phyloP scores from a whole-genome alignment of 2,797 vertebrate genomes.

The Trachops cirrhosus region DNA sequence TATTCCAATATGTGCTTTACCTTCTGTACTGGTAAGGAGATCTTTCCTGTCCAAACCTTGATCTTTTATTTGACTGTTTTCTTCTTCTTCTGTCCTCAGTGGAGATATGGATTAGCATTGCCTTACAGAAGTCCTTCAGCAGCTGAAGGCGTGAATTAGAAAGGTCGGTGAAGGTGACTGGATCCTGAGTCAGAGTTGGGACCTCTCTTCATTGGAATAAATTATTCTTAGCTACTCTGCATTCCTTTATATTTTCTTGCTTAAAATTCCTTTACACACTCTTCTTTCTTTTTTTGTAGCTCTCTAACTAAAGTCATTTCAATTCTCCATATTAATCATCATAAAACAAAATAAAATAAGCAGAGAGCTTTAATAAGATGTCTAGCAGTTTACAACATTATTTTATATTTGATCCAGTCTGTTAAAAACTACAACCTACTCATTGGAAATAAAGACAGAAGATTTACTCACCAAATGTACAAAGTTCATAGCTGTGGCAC shows the following conservation, averaged over 20 bases:
- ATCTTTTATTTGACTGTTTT: background rate
- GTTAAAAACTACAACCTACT: background rate
- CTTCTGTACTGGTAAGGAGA: background rate
- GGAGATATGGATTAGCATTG: background rate
- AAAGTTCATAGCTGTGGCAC: background rate
- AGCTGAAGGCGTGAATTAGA: background rate
- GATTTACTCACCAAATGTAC: background rate
- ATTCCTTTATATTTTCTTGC: background rate
- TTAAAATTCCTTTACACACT: background rate
- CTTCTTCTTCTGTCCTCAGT: background rate
- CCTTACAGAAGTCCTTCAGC: background rate
- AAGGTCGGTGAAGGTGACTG: background rate
- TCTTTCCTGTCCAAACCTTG: background rate
- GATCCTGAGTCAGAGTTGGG: accelerated
- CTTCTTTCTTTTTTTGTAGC: background rate
- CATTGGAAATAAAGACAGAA: background rate
- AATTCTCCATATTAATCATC: background rate
- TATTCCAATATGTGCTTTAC: background rate
- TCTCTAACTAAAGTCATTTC: background rate
- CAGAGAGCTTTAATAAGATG: background rate
- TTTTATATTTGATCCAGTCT: background rate
- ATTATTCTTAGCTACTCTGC: background rate
- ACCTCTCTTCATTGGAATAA: background rate
- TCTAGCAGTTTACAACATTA: background rate
- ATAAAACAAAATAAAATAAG: conserved; percentile 21